A percentile compares a stretch with the other conserved stretches of the same genome.
Evolutionary conservation across 2,888 invertebrate genomes (phyloP).

Genomic region (Eurois occulta): DNA sequence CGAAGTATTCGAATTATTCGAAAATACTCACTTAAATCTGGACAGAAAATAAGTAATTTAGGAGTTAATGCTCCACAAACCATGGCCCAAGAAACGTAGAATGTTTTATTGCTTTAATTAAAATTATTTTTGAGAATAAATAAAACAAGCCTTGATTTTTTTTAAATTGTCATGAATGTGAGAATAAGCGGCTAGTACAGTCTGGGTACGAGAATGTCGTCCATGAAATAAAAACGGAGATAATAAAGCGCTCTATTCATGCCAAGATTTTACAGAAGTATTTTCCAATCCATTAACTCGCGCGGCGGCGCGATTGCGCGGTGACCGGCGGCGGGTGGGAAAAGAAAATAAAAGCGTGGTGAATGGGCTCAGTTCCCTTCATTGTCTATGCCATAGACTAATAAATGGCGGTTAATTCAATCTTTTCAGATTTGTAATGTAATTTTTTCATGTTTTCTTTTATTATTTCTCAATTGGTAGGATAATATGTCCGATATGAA

Average conservation of each 20-base stretch:
- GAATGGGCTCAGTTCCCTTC: neutral
- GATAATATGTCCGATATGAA: constrained; percentile 71
- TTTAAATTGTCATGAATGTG: neutral
- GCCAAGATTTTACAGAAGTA: neutral
- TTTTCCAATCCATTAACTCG: neutral
- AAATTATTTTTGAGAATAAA: neutral
- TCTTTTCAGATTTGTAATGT: constrained; percentile 39
- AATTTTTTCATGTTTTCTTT: constrained; percentile 58
- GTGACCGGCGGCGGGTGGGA: neutral
- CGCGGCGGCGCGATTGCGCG: too few species aligned
- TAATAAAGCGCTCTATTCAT: constrained; percentile 28
- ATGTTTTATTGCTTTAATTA: neutral
- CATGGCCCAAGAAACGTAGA: neutral
- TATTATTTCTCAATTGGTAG: constrained; percentile 27
- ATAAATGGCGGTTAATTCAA: constrained; percentile 58
- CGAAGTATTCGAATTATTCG: neutral
- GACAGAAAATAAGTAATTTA: neutral
- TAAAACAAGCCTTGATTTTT: neutral
- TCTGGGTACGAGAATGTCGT: constrained; percentile 30
- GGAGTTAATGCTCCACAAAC: neutral
- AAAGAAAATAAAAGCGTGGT: neutral
- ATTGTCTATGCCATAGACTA: constrained; percentile 21
- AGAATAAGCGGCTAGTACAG: neutral
- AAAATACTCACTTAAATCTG: neutral
- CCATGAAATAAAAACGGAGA: neutral